Percentiles rank a stretch among this genome's conserved stretches.
These are phyloP conservation scores for Falco cherrug DNA, from an alignment of 2,797 vertebrate species.

Conservation along the genomic window DNA sequence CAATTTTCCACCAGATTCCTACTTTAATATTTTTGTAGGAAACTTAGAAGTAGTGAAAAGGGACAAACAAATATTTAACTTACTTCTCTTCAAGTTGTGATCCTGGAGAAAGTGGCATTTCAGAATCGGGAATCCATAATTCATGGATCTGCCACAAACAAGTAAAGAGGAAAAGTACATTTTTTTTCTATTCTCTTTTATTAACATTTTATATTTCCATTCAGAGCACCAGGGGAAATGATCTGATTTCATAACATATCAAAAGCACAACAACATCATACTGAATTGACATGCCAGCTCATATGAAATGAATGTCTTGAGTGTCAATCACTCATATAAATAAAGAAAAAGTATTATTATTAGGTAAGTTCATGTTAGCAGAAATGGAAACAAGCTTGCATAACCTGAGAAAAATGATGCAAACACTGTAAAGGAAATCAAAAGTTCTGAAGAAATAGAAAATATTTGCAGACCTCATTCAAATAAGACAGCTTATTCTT, in stretches of 20 bases:
- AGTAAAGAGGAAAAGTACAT: not conserved
- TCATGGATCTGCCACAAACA: conserved; percentile 31
- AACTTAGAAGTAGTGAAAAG: not conserved
- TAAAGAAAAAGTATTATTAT: not conserved
- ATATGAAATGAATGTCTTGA: not conserved
- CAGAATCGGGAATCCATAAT: not conserved
- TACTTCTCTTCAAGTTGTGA: conserved; percentile 30
- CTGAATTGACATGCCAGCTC: not conserved
- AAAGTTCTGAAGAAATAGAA: not conserved
- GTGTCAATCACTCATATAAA: not conserved
- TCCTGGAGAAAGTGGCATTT: not conserved
- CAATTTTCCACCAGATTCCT: not conserved
- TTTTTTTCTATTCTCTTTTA: not conserved
- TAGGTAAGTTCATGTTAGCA: not conserved
- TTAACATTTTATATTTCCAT: not conserved
- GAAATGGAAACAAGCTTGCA: not conserved
- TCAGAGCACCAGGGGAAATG: conserved; percentile 3
- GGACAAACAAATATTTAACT: conserved; percentile 14
- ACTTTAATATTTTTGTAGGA: not conserved
- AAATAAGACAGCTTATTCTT: not conserved
- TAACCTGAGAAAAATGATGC: not conserved
- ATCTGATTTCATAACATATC: conserved; percentile 34
- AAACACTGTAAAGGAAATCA: not conserved
- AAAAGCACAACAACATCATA: not conserved
- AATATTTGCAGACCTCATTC: not conserved